Evolutionary conservation across 2,113 vertebrate genomes (phyloP), one percentile per base, ranked within the genome.

Genomic region (Illadopsis cleaveri): DNA sequence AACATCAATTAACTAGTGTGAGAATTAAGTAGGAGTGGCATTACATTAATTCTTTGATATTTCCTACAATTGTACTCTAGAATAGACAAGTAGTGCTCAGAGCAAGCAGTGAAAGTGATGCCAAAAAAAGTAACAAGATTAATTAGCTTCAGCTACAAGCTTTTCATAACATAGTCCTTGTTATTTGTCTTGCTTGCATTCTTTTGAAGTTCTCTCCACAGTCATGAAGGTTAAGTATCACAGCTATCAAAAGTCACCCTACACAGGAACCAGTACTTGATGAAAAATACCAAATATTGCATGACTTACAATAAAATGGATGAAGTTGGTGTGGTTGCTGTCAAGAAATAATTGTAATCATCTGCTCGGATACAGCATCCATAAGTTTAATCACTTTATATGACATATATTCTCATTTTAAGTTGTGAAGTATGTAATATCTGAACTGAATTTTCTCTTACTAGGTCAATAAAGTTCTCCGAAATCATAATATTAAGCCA

Each of bases 401-500:
- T 64, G n/a, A 51, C 3, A 20, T 53, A 25, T 33, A 61, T n/a
- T 64, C 44, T 8, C 11, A 7, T 47, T 77, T 70, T 44, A 62
- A 76, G 10, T 27, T 58, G 33, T 19, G 8, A 10, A 2, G 14
- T n/a, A 21, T 72, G 65, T 35, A 82, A 76, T 78, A 42, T 27
- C 76, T 92, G 71, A 96, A 85, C 45, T 61, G 75, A 50, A 47
- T 77, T 96, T 10, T 95, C 7, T 94, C 48, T 97, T 90, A 92
- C 45, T 94, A 99, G 99, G 99, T 99, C 85, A 99, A 99, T 97
- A 99, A 99, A 98, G 99, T 99, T 88, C 98, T 99, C 86, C 97
- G 99, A 97, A 99, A 99, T 94, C 99, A 99, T 97, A 99, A 99
- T 95, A 99, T 99, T 97, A 99, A 99, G 95, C 99, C 99, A 53